These are phyloP conservation scores for Zeuzera pyrina DNA, from an alignment of 2,888 invertebrate genomes.

Conservation along the genomic window DNA sequence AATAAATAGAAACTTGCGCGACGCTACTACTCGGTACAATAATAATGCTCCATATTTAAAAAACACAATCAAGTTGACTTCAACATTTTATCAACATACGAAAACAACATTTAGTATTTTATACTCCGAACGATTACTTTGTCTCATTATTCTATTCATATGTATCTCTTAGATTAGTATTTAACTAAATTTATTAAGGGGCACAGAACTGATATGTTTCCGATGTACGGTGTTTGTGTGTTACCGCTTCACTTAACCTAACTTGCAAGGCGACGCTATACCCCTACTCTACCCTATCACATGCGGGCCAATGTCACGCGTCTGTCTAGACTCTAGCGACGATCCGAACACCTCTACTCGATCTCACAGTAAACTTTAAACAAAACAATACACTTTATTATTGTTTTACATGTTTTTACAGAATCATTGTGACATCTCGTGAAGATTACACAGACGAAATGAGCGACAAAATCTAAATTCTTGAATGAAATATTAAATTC, in stretches of 20 bases:
- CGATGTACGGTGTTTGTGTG: slow-evolving; percentile 80
- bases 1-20: slow-evolving; percentile 50
- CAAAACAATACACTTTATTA: too few species aligned
- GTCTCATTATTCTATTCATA: slow-evolving; percentile 64
- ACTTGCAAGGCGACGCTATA: slow-evolving; percentile 69
- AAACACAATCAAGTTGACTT: slow-evolving; percentile 46
- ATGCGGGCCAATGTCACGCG: slow-evolving; percentile 69
- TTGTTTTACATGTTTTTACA: too few species aligned
- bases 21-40: slow-evolving; percentile 52
- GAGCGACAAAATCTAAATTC: too few species aligned
- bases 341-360: slow-evolving; percentile 47
- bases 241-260: slow-evolving; percentile 71
- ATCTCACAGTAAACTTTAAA: slow-evolving; percentile 56
- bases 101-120: slow-evolving; percentile 70
- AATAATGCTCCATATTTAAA: slow-evolving; percentile 31
- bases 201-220: slow-evolving; percentile 87
- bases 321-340: slow-evolving; percentile 18
- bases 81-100: slow-evolving; percentile 40
- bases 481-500: background rate
- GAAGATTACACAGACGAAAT: too few species aligned
- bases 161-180: slow-evolving; percentile 69
- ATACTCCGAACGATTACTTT: slow-evolving; percentile 67
- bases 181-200: slow-evolving; percentile 77
- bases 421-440: too few species aligned
- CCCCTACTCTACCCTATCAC: slow-evolving; percentile 67